Conservation (phyloP, 2,113 vertebrate genomes). For the Periophthalmus modestus region DNA sequence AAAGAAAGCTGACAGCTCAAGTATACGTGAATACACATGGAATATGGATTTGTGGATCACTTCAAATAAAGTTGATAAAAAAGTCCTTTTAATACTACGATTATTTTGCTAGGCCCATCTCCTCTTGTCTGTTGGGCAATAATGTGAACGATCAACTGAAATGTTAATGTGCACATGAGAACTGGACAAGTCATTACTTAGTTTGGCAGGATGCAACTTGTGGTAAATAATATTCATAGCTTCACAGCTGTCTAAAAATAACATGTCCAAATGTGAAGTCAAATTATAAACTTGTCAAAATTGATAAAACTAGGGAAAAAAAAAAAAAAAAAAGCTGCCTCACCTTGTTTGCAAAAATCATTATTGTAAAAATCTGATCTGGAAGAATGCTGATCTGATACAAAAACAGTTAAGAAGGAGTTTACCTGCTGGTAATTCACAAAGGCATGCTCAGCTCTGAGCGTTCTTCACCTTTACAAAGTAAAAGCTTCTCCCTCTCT, state of each 20-base stretch:
- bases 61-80: background rate
- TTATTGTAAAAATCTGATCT: background rate
- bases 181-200: too few relatives aligned
- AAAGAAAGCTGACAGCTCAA: conserved; percentile 49
- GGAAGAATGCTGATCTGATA: background rate
- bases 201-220: too few relatives aligned
- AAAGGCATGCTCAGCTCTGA: conserved; percentile 31
- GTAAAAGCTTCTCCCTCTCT: conserved; percentile 49
- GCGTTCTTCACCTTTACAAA: conserved; percentile 56
- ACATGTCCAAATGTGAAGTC: too few relatives aligned
- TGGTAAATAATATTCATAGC: too few relatives aligned
- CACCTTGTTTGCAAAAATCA: background rate
- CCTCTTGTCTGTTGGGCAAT: background rate
- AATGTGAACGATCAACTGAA: too few relatives aligned
- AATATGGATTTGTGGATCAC: background rate
- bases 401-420: conserved; percentile 2
- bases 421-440: conserved; percentile 27
- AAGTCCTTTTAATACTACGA: background rate
- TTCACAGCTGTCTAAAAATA: too few relatives aligned
- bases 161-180: too few relatives aligned
- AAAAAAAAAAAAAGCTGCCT: too few relatives aligned
- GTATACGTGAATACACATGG: background rate
- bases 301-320: too few relatives aligned
- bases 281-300: too few relatives aligned
- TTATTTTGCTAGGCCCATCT: background rate